Conservation (phyloP, 2,113 vertebrate genomes). For the Pterocles gutturalis region DNA sequence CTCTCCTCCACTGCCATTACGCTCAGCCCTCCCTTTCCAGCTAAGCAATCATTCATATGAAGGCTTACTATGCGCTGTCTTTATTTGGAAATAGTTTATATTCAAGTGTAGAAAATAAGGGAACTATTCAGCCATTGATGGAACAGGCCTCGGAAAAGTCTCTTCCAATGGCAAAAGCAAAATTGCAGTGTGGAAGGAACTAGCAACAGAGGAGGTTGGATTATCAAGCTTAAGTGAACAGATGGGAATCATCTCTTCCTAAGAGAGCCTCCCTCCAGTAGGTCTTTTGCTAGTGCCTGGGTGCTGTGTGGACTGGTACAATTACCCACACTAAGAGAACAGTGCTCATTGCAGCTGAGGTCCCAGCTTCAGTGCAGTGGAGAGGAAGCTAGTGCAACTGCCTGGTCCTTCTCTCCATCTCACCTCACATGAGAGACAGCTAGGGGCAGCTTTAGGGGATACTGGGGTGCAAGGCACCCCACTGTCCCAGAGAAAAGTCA, state of each 20-base stretch:
- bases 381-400: neutral
- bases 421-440: neutral
- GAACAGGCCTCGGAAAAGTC: neutral
- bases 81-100: neutral
- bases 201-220: neutral
- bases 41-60: neutral
- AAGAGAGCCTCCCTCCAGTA: neutral
- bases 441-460: neutral
- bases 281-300: neutral
- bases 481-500: neutral
- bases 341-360: neutral
- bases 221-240: rapidly evolving
- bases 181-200: neutral
- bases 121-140: neutral
- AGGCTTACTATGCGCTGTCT: neutral
- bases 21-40: neutral
- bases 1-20: neutral
- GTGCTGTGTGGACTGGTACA: neutral
- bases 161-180: neutral
- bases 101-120: neutral
- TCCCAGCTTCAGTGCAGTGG: neutral
- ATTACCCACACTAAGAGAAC: too few species aligned
- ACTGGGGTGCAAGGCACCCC: neutral
- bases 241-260: neutral
- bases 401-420: neutral